Percentiles rank a stretch among this genome's conserved stretches.
Conservation (phyloP, 1,140 invertebrate species). For the Pogonomyrmex barbatus region DNA sequence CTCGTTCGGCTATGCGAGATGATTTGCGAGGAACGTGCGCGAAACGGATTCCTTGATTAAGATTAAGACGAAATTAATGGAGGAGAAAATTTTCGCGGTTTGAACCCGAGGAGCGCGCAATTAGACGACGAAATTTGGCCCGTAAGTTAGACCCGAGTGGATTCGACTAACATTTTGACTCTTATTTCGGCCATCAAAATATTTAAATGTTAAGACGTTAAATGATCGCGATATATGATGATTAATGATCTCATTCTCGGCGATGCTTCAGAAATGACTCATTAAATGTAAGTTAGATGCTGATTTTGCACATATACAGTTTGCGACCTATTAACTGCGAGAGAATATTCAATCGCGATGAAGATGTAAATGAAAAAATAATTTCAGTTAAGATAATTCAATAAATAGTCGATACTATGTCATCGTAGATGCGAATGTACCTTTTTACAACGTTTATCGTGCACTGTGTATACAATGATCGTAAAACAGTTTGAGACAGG, state of each 20-base stretch:
- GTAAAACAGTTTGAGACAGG: conserved; percentile 49
- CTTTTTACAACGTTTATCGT: conserved; percentile 32
- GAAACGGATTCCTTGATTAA: conserved; percentile 9
- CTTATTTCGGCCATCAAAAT: background rate
- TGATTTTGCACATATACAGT: background rate
- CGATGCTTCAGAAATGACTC: background rate
- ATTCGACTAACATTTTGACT: conserved; percentile 7
- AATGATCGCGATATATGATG: background rate
- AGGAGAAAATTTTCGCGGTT: background rate
- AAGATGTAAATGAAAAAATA: background rate
- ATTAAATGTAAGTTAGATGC: background rate
- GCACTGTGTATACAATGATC: conserved; percentile 35
- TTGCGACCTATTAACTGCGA: conserved; percentile 8
- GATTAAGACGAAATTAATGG: conserved; percentile 30
- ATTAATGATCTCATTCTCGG: background rate
- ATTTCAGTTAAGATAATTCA: conserved; percentile 1
- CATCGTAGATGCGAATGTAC: background rate
- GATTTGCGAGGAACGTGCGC: conserved; percentile 6
- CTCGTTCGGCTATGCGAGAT: background rate
- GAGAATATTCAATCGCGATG: background rate
- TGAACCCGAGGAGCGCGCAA: background rate
- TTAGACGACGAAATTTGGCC: background rate
- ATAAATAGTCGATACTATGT: background rate
- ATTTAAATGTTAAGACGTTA: background rate
- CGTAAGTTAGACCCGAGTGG: background rate